Percentiles rank a stretch among this genome's conserved stretches.
These are phyloP conservation scores for Propithecus perrieri DNA, from an alignment of 2,797 vertebrate species.

Conservation along the genomic window DNA sequence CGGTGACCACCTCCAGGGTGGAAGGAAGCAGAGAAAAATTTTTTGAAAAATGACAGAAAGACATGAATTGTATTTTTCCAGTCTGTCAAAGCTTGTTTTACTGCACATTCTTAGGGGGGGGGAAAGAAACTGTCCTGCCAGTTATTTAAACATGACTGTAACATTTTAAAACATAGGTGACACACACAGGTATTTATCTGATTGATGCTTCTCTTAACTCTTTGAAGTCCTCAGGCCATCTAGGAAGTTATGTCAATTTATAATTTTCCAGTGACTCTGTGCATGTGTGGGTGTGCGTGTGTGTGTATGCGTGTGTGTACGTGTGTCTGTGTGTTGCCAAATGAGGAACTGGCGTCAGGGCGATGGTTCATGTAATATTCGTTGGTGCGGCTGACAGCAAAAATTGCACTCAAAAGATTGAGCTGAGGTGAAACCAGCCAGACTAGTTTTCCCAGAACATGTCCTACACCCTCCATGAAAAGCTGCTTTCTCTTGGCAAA, in stretches of 20 bases:
- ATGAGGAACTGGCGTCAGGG: not conserved
- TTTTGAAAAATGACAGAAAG: slow-evolving; percentile 65
- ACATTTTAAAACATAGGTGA: slow-evolving; percentile 73
- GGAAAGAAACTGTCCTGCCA: slow-evolving; percentile 78
- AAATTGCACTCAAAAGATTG: slow-evolving; percentile 17
- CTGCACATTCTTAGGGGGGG: slow-evolving; percentile 13
- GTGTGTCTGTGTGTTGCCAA: slow-evolving; percentile 3
- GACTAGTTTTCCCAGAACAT: slow-evolving; percentile 45
- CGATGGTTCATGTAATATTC: not conserved
- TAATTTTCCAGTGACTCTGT: not conserved
- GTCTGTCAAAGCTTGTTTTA: slow-evolving; percentile 76
- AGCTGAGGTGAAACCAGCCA: slow-evolving; percentile 46
- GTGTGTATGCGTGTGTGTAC: not conserved
- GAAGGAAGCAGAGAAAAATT: slow-evolving; percentile 47
- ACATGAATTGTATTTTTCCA: slow-evolving; percentile 81
- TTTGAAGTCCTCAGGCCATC: slow-evolving; percentile 66
- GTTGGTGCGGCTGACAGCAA: not conserved
- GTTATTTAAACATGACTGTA: slow-evolving; percentile 80
- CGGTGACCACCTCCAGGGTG: slow-evolving; percentile 68
- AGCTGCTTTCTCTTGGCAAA: slow-evolving; percentile 63
- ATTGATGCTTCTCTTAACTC: slow-evolving; percentile 75
- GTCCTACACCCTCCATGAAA: not conserved
- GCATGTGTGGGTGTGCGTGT: not conserved
- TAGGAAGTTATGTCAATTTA: slow-evolving; percentile 15
- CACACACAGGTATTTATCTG: slow-evolving; percentile 57